These are phyloP conservation scores for Drosophila nigromelanica DNA, from an alignment of 1,140 invertebrate species.

Conservation along the genomic window DNA sequence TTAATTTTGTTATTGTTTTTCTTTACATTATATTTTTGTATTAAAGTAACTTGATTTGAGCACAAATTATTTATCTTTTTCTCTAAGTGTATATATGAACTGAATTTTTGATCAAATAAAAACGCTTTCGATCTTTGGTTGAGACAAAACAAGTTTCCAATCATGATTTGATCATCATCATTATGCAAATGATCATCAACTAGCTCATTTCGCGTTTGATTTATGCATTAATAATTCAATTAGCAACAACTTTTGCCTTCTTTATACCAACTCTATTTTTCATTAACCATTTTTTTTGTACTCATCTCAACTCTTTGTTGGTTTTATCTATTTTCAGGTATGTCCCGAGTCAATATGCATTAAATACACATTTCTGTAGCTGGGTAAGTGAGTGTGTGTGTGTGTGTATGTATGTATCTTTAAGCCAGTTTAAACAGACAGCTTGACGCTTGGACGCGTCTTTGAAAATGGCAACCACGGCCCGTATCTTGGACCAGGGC, in stretches of 20 bases:
- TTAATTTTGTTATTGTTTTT: too few relatives aligned
- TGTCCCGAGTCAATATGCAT: conserved; percentile 42
- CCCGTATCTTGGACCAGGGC: neutral
- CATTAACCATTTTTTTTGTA: neutral
- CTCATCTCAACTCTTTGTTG: conserved; percentile 5
- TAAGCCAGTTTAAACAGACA: conserved; percentile 58
- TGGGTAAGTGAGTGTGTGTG: conserved; percentile 11
- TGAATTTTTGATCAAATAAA: conserved; percentile 10
- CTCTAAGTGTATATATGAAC: conserved; percentile 1
- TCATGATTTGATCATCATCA: conserved; percentile 15
- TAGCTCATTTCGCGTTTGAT: conserved; percentile 57
- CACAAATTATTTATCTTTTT: too few relatives aligned
- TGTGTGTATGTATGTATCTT: neutral
- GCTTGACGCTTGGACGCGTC: conserved; percentile 59
- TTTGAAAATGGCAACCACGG: conserved; percentile 24
- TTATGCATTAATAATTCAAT: conserved; percentile 75
- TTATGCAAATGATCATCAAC: conserved; percentile 15
- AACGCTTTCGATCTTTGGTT: conserved; percentile 10
- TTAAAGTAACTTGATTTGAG: too few relatives aligned
- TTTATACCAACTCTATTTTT: too few relatives aligned
- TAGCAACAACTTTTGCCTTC: conserved; percentile 38
- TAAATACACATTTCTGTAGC: conserved; percentile 16
- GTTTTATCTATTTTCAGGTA: conserved; percentile 55
- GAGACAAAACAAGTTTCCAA: neutral
- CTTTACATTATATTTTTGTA: too few relatives aligned